These are phyloP conservation scores for Drosophila tsacasi DNA, from an alignment of 1,140 invertebrate species.

Conservation along the genomic window DNA sequence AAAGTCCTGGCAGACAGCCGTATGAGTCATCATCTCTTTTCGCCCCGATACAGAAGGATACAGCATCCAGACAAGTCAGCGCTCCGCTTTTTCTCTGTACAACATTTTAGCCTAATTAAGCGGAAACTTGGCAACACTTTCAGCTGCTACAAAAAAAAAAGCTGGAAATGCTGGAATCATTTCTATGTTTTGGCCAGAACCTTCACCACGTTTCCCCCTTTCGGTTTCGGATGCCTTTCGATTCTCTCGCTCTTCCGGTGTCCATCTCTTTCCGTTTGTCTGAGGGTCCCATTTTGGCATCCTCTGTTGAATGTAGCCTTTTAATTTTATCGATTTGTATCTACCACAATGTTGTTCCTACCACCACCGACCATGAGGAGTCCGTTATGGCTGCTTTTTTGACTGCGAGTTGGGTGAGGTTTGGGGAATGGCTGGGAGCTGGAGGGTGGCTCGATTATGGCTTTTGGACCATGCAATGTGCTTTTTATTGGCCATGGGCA, in stretches of 20 bases:
- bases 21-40: conserved; percentile 47
- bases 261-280: conserved; percentile 16
- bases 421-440: conserved; percentile 15
- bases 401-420: conserved; percentile 41
- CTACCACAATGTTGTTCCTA: conserved; percentile 42
- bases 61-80: conserved; percentile 20
- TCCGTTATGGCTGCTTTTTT: conserved; percentile 50
- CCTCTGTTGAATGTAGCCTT: conserved; percentile 44
- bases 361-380: conserved; percentile 29
- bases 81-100: conserved; percentile 5
- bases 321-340: conserved; percentile 75
- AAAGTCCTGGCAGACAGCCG: conserved; percentile 37
- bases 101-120: conserved; percentile 74
- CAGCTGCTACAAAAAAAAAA: conserved; percentile 21
- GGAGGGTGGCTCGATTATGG: conserved; percentile 18
- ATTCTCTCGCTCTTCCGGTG: conserved; percentile 12
- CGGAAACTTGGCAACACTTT: conserved; percentile 78
- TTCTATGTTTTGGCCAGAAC: conserved; percentile 31
- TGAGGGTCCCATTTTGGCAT: conserved; percentile 21
- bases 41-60: conserved; percentile 38
- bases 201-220: conserved; percentile 9
- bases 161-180: conserved; percentile 18
- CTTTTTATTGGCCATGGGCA: conserved; percentile 72
- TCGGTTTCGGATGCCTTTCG: conserved; percentile 22
- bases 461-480: conserved; percentile 66